Percentiles rank a stretch among this genome's conserved stretches.
Evolutionary conservation across 2,797 vertebrate genomes (phyloP).

Genomic region (Adelosebastes latens): DNA sequence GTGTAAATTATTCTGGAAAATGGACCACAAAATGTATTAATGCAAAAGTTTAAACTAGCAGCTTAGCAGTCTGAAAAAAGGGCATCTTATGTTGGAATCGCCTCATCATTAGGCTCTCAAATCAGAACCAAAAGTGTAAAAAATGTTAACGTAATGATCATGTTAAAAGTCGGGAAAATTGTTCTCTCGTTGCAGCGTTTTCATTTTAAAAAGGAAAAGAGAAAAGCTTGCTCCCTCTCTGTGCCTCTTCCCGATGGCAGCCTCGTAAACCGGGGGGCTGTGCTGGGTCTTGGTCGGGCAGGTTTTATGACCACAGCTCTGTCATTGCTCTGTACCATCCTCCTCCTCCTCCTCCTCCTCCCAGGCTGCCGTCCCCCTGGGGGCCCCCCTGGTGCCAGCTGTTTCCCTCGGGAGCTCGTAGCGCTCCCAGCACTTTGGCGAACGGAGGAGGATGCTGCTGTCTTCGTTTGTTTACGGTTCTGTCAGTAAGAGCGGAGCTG

Average conservation of each 20-base stretch:
- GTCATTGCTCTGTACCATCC: constrained; percentile 62
- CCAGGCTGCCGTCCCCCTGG: neutral
- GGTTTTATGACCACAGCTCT: constrained; percentile 76
- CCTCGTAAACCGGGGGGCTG: constrained; percentile 63
- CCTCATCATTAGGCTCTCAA: neutral
- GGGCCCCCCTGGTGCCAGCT: constrained; percentile 64
- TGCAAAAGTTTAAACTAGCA: neutral
- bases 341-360: constrained; percentile 24
- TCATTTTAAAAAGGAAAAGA: neutral
- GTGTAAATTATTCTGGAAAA: neutral
- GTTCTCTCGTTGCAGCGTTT: neutral
- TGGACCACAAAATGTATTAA: neutral
- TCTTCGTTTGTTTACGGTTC: constrained; percentile 62
- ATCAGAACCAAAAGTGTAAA: neutral
- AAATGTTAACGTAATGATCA: neutral
- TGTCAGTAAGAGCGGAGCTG: constrained; percentile 41
- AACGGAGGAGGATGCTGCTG: constrained; percentile 55
- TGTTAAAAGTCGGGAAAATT: neutral
- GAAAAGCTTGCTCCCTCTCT: neutral
- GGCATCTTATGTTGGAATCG: neutral
- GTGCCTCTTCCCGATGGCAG: constrained; percentile 38
- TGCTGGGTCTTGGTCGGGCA: constrained; percentile 79
- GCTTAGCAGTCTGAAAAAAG: neutral
- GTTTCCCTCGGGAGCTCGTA: constrained; percentile 61
- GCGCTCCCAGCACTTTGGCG: constrained; percentile 53